Evolutionary conservation across 1,140 invertebrate genomes (phyloP), one percentile per base, ranked within the genome.

Genomic region (Cydia pomonella): DNA sequence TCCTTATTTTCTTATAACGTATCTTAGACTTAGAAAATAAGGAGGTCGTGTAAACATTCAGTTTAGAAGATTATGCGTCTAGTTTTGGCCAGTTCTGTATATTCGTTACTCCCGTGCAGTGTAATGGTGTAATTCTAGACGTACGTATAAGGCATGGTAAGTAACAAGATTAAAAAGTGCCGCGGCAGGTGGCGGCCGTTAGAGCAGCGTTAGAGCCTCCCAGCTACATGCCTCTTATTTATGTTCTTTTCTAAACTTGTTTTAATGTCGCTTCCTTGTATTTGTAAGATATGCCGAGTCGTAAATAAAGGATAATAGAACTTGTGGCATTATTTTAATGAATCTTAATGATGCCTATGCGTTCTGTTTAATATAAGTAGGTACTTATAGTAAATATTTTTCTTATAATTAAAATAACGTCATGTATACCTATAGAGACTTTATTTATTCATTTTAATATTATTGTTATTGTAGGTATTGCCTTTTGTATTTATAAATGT

Each of bases 101-200:
- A 2, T 33, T 69, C 27, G 16, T 33, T 38, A n/a, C 13, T 29
- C 64, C 18, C n/a, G 33, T 5, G 75, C 13, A 29, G 77, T 84
- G 82, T 86, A 87, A 90, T 89, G 80, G 82, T 78, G 88, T 91
- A 91, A 91, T 88, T 87, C 88, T 89, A 91, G 87, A 87, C 85
- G 85, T 85, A 84, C 86, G 78, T 89, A 90, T 89, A 91, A 86
- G 89, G 88, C 82, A 92, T 91, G 84, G 88, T 89, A 86, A 88
- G 85, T 89, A 91, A 92, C 84, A 87, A 88, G 87, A 91, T 90
- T 90, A 91, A 91, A 92, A 89, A 90, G 84, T 81, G 66, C 81
- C 84, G 82, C 84, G 86, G 84, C 89, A 90, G 87, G 86, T 90
- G 90, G 85, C 83, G 25, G 82, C 81, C 78, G 87, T 87, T 92